Evolutionary conservation across 2,113 vertebrate species (phyloP).

Genomic region (Scartelaos histophorus): DNA sequence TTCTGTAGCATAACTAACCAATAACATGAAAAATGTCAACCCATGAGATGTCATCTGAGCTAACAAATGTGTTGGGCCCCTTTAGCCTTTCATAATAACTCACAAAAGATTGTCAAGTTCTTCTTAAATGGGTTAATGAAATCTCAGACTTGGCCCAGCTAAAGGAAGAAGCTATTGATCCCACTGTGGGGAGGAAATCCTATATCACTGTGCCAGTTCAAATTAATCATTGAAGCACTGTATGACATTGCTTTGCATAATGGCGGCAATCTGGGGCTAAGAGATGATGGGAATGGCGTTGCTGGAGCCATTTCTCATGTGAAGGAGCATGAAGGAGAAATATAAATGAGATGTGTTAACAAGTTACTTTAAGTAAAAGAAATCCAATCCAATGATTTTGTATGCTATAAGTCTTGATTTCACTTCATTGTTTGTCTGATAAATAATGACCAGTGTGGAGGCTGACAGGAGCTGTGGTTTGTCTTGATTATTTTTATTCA

Average conservation of each 20-base stretch:
- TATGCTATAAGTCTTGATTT: slow-evolving; percentile 55
- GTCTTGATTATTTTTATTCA: slow-evolving; percentile 54
- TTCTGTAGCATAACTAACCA: slow-evolving; percentile 44
- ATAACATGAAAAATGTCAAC: slow-evolving; percentile 41
- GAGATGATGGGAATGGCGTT: slow-evolving; percentile 63
- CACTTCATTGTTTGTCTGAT: slow-evolving; percentile 41
- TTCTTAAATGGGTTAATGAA: slow-evolving; percentile 79
- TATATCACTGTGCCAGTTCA: slow-evolving; percentile 68
- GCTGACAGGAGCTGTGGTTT: slow-evolving; percentile 24
- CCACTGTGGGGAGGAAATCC: slow-evolving; percentile 65
- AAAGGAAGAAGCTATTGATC: slow-evolving; percentile 73
- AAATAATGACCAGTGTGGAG: slow-evolving; percentile 60
- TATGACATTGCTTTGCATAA: slow-evolving; percentile 67
- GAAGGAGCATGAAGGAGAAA: slow-evolving; percentile 40
- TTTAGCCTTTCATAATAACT: slow-evolving; percentile 74
- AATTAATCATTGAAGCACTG: slow-evolving; percentile 70
- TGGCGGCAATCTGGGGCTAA: slow-evolving; percentile 50
- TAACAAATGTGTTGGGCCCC: slow-evolving; percentile 71
- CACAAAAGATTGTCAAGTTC: slow-evolving; percentile 64
- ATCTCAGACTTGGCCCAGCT: slow-evolving; percentile 71
- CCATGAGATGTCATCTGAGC: slow-evolving; percentile 48
- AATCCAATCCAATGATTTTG: slow-evolving; percentile 55
- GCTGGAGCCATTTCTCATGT: slow-evolving; percentile 63
- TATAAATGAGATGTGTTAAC: slow-evolving; percentile 44
- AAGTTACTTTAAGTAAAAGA: slow-evolving; percentile 39